Conservation (phyloP, 2,113 vertebrate genomes). For the Apeltes quadracus region DNA sequence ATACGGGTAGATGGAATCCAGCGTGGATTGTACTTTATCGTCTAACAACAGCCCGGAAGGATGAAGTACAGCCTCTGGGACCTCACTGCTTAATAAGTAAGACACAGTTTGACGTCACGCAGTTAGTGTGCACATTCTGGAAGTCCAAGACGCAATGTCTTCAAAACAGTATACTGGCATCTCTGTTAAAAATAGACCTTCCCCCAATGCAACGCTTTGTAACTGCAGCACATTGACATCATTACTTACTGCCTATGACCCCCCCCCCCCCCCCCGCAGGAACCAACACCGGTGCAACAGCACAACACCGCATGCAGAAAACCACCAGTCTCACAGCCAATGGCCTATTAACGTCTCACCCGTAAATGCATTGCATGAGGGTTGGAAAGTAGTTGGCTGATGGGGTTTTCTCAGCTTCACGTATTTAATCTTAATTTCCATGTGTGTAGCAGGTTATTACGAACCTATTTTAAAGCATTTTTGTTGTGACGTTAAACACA, state of each 20-base stretch:
- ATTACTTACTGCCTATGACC: conserved; percentile 49
- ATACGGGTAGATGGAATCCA: too few species aligned
- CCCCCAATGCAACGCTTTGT: background rate
- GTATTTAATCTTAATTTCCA: conserved; percentile 5
- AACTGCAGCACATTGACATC: conserved; percentile 71
- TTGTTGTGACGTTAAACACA: background rate
- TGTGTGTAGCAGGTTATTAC: background rate
- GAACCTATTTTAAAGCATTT: background rate
- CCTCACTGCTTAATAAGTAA: too few species aligned
- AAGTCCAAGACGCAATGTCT: background rate
- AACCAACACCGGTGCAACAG: conserved; percentile 23
- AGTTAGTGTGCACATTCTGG: background rate
- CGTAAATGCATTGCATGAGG: too few species aligned
- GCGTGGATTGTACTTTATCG: too few species aligned
- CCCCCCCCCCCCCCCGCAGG: conserved; percentile 59
- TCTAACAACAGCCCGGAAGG: too few species aligned
- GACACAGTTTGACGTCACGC: background rate
- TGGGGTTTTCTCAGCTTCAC: conserved; percentile 7
- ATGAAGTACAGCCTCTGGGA: too few species aligned
- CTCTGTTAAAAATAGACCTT: background rate
- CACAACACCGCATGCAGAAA: conserved; percentile 35
- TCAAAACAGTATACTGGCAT: background rate
- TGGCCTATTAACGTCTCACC: conserved; percentile 53
- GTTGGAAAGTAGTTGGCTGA: conserved; percentile 12
- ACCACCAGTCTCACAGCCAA: conserved; percentile 55